phyloP scores from a whole-genome alignment of 1,140 invertebrate genomes.

The Lordiphosa collinella region DNA sequence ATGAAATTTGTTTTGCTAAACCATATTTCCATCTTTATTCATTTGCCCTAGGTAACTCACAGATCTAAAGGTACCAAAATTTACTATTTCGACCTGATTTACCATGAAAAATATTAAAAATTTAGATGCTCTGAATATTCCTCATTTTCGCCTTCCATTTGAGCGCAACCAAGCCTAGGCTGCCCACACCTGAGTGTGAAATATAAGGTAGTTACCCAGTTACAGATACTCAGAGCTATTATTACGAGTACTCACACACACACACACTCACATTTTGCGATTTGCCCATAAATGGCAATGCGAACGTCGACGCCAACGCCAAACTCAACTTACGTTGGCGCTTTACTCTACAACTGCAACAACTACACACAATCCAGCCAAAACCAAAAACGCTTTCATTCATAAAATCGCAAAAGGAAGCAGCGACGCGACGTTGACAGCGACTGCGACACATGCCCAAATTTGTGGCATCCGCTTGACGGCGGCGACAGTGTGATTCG shows the following conservation, averaged over 20 bases:
- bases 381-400: constrained; percentile 50
- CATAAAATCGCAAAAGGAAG: constrained; percentile 73
- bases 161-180: too few relatives aligned
- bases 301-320: constrained; percentile 31
- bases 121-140: too few relatives aligned
- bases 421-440: constrained; percentile 40
- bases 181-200: constrained; percentile 3
- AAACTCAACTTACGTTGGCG: constrained; percentile 16
- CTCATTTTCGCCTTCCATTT: too few relatives aligned
- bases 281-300: constrained; percentile 64
- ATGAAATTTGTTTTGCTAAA: too few relatives aligned
- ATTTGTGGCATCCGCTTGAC: constrained; percentile 69
- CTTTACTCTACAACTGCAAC: constrained; percentile 23
- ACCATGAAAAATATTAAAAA: too few relatives aligned
- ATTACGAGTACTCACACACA: constrained; percentile 7
- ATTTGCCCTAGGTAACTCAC: too few relatives aligned
- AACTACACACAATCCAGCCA: constrained; percentile 41
- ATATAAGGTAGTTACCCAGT: constrained; percentile 38
- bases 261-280: constrained; percentile 46
- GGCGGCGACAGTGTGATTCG: constrained; percentile 30
- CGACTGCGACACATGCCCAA: constrained; percentile 62
- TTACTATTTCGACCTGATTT: too few relatives aligned
- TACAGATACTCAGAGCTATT: constrained; percentile 14
- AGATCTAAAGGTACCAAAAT: too few relatives aligned
- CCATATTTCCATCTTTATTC: too few relatives aligned